phyloP scores from a whole-genome alignment of 2,888 invertebrate genomes.

The Crioceris asparagi region DNA sequence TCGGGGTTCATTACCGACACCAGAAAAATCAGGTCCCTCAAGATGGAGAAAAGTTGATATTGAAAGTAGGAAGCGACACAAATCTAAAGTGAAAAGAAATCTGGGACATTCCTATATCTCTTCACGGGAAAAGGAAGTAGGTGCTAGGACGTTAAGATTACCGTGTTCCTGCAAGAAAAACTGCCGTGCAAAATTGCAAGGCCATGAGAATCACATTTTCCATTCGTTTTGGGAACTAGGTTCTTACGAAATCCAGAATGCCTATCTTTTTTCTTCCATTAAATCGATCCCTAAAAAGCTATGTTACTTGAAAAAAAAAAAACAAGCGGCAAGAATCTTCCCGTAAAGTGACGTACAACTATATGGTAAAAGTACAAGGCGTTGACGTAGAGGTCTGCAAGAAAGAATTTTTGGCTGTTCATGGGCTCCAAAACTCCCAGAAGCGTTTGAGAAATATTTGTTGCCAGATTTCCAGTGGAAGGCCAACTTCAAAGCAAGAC shows the following conservation, averaged over 20 bases:
- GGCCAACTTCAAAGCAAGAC: constrained; percentile 10
- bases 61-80: too few species aligned
- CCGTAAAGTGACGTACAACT: constrained; percentile 8
- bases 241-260: constrained; percentile 13
- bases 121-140: too few species aligned
- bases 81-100: too few species aligned
- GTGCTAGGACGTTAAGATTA: too few species aligned
- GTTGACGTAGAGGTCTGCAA: constrained; percentile 10
- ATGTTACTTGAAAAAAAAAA: constrained; percentile 13
- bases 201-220: not conserved
- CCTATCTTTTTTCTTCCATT: constrained; percentile 12
- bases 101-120: too few species aligned
- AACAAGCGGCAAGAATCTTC: constrained; percentile 10
- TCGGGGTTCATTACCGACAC: too few species aligned
- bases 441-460: constrained; percentile 7
- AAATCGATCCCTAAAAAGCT: constrained; percentile 9
- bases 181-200: not conserved
- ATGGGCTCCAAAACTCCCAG: constrained; percentile 7
- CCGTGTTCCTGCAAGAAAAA: too few species aligned
- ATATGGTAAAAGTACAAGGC: constrained; percentile 12
- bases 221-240: constrained; percentile 3
- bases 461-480: constrained; percentile 10
- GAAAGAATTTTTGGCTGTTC: constrained; percentile 6
- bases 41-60: too few species aligned
- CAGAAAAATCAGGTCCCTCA: too few species aligned